Evolutionary conservation across 2,113 vertebrate genomes (phyloP), one percentile per base, ranked within the genome.

Genomic region (Leucosticte australis): DNA sequence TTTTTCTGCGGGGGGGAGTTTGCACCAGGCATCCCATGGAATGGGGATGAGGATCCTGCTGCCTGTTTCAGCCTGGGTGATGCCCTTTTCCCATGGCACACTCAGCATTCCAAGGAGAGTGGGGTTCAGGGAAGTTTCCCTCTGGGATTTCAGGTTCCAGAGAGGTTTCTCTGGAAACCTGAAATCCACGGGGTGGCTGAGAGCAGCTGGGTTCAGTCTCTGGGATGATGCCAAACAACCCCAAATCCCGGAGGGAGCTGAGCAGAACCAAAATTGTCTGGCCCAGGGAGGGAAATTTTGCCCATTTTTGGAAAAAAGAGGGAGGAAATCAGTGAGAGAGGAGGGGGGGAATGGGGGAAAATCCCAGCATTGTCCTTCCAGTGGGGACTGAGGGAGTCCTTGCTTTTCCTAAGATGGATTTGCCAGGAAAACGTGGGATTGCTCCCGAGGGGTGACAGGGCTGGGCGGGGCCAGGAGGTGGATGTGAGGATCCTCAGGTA

Each of bases 191-290:
- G 67, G 78, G 70, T 2, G 13, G 75, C 17, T 17, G 46, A 2
- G 15, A 90, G 46, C 93, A 95, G 94, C 92, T 94, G 93, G 93
- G 78, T 87, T 28, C 93, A 39, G 44, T 83, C 90, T 62, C 16
- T 0, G 53, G 53, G 39, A 57, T 2, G 41, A 22, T 88, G 85
- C 90, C 35, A 4, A 92, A 77, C 75, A 93, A 33, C 75, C 70
- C 90, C 7, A 86, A 92, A 92, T 56, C 56, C 67, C 75, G 33
- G 67, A 52, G 92, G 85, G 7, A 93, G 70, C 93, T 56, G 77
- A 93, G 92, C 12, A 21, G 89, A 44, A 75, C 37, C 78, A 46
- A 84, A 62, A 83, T 67, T 39, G 39, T 77, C 75, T 93, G 92
- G 83, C 79, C 81, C 3, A 0, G 37, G 64, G 50, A 86, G 79